A percentile compares a stretch with the other conserved stretches of the same genome.
These are phyloP conservation scores for Amphiprion clarkii DNA, from an alignment of 2,797 vertebrate genomes.

Conservation along the genomic window DNA sequence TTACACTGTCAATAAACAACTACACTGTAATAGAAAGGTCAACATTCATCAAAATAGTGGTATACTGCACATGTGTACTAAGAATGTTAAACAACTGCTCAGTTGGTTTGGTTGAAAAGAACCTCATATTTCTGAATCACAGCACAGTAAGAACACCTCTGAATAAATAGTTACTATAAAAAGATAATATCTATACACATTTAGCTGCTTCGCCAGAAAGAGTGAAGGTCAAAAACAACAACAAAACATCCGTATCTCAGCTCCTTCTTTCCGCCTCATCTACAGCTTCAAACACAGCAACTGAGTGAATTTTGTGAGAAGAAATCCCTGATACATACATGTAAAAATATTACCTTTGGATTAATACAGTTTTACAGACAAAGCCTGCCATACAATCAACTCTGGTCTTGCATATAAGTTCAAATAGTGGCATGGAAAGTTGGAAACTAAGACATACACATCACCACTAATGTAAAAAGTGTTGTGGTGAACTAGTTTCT, in stretches of 20 bases:
- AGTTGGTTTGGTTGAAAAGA: not conserved
- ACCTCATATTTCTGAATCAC: constrained; percentile 10
- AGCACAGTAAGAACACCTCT: constrained; percentile 30
- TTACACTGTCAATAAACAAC: constrained; percentile 4
- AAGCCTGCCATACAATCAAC: constrained; percentile 66
- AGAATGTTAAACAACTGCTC: not conserved
- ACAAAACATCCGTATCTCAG: not conserved
- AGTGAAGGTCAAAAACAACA: constrained; percentile 15
- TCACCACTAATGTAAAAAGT: constrained; percentile 15
- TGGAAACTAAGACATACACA: constrained; percentile 26
- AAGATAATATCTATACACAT: constrained; percentile 70
- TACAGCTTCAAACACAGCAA: constrained; percentile 1
- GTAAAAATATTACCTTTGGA: constrained; percentile 30
- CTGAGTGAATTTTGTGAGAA: constrained; percentile 11
- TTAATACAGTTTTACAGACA: constrained; percentile 42
- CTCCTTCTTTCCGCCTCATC: not conserved
- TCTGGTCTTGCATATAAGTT: constrained; percentile 68
- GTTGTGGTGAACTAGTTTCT: constrained; percentile 20
- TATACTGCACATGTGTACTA: not conserved
- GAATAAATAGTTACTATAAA: constrained; percentile 79
- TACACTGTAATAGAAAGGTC: not conserved
- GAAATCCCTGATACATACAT: constrained; percentile 41
- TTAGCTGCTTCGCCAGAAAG: constrained; percentile 17
- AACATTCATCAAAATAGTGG: not conserved
- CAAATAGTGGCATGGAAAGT: constrained; percentile 30